Percentiles rank a stretch among this genome's conserved stretches.
These are phyloP conservation scores for Theropithecus gelada DNA, from an alignment of 2,113 vertebrate genomes.

Conservation along the genomic window DNA sequence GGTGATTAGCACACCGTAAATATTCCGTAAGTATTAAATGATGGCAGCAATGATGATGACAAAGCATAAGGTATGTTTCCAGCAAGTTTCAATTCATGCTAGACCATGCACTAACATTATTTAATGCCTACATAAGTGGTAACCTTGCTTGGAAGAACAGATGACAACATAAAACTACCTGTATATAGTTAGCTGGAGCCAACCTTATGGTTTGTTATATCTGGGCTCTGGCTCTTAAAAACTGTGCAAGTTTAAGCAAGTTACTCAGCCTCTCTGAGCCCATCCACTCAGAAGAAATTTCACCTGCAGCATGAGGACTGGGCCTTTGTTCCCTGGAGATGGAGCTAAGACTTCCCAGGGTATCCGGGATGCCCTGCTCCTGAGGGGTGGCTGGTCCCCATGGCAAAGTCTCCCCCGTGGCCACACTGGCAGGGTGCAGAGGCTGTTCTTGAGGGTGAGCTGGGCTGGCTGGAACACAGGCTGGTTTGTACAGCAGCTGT, in stretches of 20 bases:
- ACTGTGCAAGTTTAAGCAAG: neutral
- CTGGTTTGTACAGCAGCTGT: fast-evolving
- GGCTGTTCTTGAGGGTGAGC: neutral
- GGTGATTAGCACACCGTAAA: neutral
- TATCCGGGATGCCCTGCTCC: neutral
- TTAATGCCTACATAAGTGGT: neutral
- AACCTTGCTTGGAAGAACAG: neutral
- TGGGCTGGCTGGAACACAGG: neutral
- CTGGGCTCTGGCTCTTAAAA: neutral
- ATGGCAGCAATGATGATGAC: neutral
- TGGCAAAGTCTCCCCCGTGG: neutral
- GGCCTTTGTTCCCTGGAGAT: neutral
- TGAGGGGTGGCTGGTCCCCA: neutral
- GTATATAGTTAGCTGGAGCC: neutral
- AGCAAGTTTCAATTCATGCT: neutral
- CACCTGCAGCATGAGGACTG: neutral
- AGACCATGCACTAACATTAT: fast-evolving
- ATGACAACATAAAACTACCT: neutral
- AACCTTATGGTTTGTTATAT: neutral
- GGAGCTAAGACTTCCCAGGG: neutral
- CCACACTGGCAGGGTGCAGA: neutral
- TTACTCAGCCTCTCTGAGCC: neutral
- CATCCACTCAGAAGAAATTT: neutral
- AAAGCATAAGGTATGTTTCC: fast-evolving
- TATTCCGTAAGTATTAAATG: neutral